Base-by-base conservation (phyloP, 2,888 invertebrate species). In the Nudaria mundana region DNA sequence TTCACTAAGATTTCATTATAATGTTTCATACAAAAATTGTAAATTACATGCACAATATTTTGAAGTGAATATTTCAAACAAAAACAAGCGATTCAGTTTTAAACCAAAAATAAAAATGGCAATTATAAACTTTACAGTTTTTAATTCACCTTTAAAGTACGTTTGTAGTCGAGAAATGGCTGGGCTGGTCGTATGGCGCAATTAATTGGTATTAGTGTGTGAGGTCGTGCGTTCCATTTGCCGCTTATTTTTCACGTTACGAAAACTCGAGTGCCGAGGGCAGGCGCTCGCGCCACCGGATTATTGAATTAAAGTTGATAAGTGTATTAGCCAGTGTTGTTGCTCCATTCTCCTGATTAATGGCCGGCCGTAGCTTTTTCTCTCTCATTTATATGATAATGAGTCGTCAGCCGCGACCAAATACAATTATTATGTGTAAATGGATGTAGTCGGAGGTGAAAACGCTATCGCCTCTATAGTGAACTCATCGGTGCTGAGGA, bases 221-320 rank as follows among this genome's bases (percentile, higher is more conserved):
- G 79, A 74, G 71, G 74, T 75, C 76, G 74, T 76, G 76, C 78
- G 79, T 82, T 78, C 65, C 69, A 57, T 70, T 80, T 65, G 58
- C 67, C 73, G 72, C 71, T 81, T 84, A 82, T 83, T 84, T 84
- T 84, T 82, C 77, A 80, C 77, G 76, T 76, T 75, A 67, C 72
- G 69, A 73, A 76, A 75, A 76, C 73, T 80, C 73, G 64, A 59
- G 73, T 79, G 75, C 69, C 63, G 63, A 57, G 67, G 66, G 68
- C 68, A 68, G 60, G 73, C 76, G 74, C 75, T 59, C 63, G 77
- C 76, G 69, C 63, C 63, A 70, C 38, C 39, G 48, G 72, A 76
- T 84, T 86, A 87, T 88, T 86, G 85, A 87, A 87, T 89, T 88
- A 84, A 86, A 85, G 73, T 85, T 84, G 85, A 85, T 88, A 88